These are phyloP conservation scores for Synergus umbraculus DNA, from an alignment of 2,888 invertebrate species.

Conservation along the genomic window DNA sequence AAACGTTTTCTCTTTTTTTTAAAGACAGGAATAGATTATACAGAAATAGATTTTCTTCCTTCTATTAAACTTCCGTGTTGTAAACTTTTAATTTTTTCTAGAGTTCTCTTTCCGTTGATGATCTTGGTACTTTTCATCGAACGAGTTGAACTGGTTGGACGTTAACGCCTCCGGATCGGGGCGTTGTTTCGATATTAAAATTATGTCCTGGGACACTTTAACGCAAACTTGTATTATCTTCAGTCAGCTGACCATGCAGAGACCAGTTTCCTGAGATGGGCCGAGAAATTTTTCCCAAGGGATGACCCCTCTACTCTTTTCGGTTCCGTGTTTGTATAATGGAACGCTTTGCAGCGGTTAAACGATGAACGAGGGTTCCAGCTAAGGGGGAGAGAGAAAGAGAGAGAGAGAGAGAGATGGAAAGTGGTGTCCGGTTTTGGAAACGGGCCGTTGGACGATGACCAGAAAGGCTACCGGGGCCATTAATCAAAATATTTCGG, in stretches of 20 bases:
- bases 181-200: constrained; percentile 51
- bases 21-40: constrained; percentile 2
- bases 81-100: neutral
- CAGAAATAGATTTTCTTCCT: neutral
- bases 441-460: constrained; percentile 64
- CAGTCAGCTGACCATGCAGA: constrained; percentile 47
- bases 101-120: constrained; percentile 17
- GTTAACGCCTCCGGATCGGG: constrained; percentile 46
- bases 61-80: neutral
- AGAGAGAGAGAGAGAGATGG: constrained; percentile 36
- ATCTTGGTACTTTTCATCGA: constrained; percentile 36
- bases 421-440: constrained; percentile 65
- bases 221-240: constrained; percentile 44
- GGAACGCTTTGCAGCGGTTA: constrained; percentile 38
- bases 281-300: constrained; percentile 63
- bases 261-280: constrained; percentile 66
- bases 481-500: constrained; percentile 66
- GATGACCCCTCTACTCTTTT: constrained; percentile 52
- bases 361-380: constrained; percentile 33
- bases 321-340: constrained; percentile 56
- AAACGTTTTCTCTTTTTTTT: neutral
- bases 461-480: constrained; percentile 59
- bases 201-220: constrained; percentile 50
- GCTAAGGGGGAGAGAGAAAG: constrained; percentile 23
- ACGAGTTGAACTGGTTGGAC: constrained; percentile 59